phyloP scores from a whole-genome alignment of 2,113 vertebrate genomes.

The Epinephelus cyanopodus region DNA sequence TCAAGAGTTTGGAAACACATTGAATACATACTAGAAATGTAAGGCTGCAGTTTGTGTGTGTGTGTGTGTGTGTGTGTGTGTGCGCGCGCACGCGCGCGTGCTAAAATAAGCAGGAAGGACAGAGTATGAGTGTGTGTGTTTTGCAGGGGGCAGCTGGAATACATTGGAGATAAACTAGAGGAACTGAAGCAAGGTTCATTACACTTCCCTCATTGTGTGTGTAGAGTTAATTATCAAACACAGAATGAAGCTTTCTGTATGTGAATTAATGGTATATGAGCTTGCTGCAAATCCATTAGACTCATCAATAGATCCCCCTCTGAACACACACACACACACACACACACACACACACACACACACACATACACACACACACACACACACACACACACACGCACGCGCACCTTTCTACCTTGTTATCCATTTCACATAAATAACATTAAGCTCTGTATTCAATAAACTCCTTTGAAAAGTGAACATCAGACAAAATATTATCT shows the following conservation, averaged over 20 bases:
- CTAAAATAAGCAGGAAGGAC: too few species aligned
- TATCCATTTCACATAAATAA: too few species aligned
- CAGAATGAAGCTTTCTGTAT: background rate
- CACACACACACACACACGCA: too few species aligned
- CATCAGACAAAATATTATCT: too few species aligned
- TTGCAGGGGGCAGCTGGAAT: background rate
- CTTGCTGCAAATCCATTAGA: background rate
- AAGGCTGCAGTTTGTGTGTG: background rate
- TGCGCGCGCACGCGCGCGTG: background rate
- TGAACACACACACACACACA: background rate
- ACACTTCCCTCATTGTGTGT: background rate
- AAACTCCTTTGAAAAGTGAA: too few species aligned
- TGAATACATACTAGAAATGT: background rate
- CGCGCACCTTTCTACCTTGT: too few species aligned
- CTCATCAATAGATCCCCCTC: too few species aligned
- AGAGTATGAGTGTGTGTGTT: background rate
- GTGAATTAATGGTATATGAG: background rate
- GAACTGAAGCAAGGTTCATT: background rate
- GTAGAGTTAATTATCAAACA: constrained; percentile 21
- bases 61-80: constrained; percentile 7
- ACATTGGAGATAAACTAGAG: background rate
- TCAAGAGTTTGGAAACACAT: background rate
- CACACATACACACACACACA: too few species aligned
- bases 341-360: too few species aligned
- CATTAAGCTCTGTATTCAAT: background rate